phyloP scores from a whole-genome alignment of 2,888 invertebrate genomes.

The Diogma glabrata region DNA sequence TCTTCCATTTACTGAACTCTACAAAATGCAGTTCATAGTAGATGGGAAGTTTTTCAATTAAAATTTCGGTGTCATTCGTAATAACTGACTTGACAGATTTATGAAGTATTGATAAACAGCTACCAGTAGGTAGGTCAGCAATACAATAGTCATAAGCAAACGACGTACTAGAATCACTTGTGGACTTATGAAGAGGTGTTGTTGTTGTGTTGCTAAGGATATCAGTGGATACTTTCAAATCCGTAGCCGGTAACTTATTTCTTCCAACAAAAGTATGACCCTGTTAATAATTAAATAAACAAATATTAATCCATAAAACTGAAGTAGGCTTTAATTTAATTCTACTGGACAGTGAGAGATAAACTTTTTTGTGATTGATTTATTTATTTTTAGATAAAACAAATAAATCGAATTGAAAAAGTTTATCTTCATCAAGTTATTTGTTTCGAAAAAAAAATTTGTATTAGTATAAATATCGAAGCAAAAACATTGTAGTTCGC shows the following conservation, averaged over 20 bases:
- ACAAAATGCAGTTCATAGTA: conserved; percentile 3
- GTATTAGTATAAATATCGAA: too few species aligned
- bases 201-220: neutral
- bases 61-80: neutral
- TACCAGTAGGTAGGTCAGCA: neutral
- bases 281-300: neutral
- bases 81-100: neutral
- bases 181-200: too few species aligned
- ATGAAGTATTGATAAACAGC: neutral
- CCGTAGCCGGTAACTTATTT: neutral
- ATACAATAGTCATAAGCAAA: conserved; percentile 2
- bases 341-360: too few species aligned
- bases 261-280: conserved; percentile 2
- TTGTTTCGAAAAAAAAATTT: too few species aligned
- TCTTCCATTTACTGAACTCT: neutral
- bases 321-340: neutral
- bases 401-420: too few species aligned
- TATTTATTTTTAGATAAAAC: too few species aligned
- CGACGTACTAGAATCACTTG: too few species aligned
- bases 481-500: too few species aligned
- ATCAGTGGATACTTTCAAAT: neutral
- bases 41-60: conserved; percentile 6
- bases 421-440: too few species aligned
- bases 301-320: conserved; percentile 1
- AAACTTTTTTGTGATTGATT: too few species aligned